Percentiles rank a stretch among this genome's conserved stretches.
These are phyloP conservation scores for Nothura maculosa DNA, from an alignment of 2,797 vertebrate genomes.

Conservation along the genomic window DNA sequence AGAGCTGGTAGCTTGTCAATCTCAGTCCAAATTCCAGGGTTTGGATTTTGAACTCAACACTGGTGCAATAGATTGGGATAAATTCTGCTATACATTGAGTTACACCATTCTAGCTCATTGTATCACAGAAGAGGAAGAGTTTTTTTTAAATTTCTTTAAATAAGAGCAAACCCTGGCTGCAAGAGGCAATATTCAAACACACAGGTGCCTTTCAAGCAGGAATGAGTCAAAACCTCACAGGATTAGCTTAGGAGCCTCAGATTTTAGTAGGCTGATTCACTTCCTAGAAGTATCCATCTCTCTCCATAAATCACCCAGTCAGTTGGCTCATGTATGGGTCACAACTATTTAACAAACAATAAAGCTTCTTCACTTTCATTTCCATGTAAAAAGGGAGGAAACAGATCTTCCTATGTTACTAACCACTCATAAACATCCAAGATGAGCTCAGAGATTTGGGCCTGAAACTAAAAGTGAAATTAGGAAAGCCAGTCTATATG, in stretches of 20 bases:
- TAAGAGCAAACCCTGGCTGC: background rate
- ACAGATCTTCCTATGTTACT: background rate
- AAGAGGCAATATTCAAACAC: background rate
- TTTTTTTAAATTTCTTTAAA: background rate
- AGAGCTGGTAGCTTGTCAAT: background rate
- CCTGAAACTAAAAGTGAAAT: background rate
- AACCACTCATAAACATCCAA: background rate
- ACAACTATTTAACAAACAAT: background rate
- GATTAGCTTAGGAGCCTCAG: background rate
- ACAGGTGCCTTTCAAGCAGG: background rate
- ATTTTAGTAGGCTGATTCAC: background rate
- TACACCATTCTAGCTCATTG: background rate
- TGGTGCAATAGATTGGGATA: background rate
- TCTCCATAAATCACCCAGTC: background rate
- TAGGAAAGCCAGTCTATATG: background rate
- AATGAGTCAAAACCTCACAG: background rate
- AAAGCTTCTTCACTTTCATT: background rate
- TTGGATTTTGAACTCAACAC: background rate
- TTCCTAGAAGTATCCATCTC: background rate
- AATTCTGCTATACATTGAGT: background rate
- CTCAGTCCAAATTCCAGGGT: background rate
- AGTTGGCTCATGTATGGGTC: rapidly evolving
- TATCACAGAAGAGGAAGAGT: background rate
- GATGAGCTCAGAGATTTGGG: background rate
- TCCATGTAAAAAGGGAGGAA: background rate